phyloP scores from a whole-genome alignment of 2,888 invertebrate genomes.

The Ellobium chinense region DNA sequence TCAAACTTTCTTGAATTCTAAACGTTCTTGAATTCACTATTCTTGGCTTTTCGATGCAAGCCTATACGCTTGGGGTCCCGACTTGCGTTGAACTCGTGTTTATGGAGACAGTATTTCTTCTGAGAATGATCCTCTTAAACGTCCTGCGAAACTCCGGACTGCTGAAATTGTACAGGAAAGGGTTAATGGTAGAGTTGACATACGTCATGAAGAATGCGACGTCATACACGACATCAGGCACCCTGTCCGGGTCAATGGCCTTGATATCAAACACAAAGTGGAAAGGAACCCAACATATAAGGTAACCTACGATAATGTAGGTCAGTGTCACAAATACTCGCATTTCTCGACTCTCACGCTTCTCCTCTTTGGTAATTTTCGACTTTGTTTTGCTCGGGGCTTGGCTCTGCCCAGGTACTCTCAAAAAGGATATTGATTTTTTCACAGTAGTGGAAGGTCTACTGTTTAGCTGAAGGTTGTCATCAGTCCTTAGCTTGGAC shows the following conservation, averaged over 20 bases:
- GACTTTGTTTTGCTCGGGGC: background rate
- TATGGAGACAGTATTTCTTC: too few species aligned
- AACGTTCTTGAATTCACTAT: too few species aligned
- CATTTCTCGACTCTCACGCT: conserved; percentile 37
- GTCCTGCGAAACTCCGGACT: conserved; percentile 62
- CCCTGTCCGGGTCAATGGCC: conserved; percentile 54
- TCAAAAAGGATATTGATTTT: background rate
- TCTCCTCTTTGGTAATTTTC: background rate
- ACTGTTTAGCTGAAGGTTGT: too few species aligned
- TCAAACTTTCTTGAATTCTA: too few species aligned
- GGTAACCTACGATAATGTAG: conserved; percentile 64
- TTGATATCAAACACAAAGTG: conserved; percentile 68
- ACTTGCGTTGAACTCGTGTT: too few species aligned
- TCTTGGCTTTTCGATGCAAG: too few species aligned
- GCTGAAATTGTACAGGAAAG: conserved; percentile 68
- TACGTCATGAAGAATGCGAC: conserved; percentile 69
- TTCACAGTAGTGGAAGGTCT: too few species aligned
- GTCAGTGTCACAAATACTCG: conserved; percentile 63
- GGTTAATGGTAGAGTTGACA: conserved; percentile 68
- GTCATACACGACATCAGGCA: conserved; percentile 56
- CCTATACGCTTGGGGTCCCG: too few species aligned
- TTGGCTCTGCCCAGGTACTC: background rate
- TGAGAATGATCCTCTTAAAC: conserved; percentile 51
- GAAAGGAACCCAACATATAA: conserved; percentile 69
- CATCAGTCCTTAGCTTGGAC: too few species aligned